Base-by-base conservation (phyloP, 2,113 vertebrate species). In the Rhabdornis inornatus region DNA sequence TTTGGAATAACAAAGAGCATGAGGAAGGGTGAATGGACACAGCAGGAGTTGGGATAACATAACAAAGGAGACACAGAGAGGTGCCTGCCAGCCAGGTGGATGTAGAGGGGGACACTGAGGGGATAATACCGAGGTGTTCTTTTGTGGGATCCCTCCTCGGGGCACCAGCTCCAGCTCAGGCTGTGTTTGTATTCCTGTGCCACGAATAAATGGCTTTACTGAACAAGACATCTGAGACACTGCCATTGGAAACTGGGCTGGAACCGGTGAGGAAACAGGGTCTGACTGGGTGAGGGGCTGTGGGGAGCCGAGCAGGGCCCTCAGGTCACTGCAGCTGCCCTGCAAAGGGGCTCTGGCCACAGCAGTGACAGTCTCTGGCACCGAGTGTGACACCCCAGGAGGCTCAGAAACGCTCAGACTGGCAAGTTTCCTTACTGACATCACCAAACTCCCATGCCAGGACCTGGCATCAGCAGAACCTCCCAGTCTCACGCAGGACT, bases 371-470 rank as follows among this genome's bases (percentile, higher is more conserved):
- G 20, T 1, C 25, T 7, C 27, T 47, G n/a, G 63, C 19, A 10
- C 18, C 4, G 15, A 21, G 24, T 6, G 31, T 2, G 23, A 31
- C n/a, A 52, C 42, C 35, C 30, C 27, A 4, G 35, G 25, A 50
- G 50, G 66, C 33, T 18, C 33, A 7, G 49, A 15, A 39, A 14
- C 3, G 23, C 31, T 13, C 52, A 28, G 7, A 28, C 27, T 7
- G 37, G 77, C 10, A 39, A 23, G 6, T 30, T 52, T 21, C 45
- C 70, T 20, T 5, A 30, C 8, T 7, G 60, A 4, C 69, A 66
- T 20, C 77, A 39, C 15, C 2, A 1, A 52, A 52, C 11, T 28
- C 7, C 60, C 37, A 9, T 0, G 1, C 11, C 37, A 52, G 71
- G 44, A 31, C 22, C 6, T 2, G 31, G 68, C 68, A 66, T 11